Percentiles rank a stretch among this genome's conserved stretches.
phyloP scores from a whole-genome alignment of 2,113 vertebrate genomes.

The Lophius piscatorius region DNA sequence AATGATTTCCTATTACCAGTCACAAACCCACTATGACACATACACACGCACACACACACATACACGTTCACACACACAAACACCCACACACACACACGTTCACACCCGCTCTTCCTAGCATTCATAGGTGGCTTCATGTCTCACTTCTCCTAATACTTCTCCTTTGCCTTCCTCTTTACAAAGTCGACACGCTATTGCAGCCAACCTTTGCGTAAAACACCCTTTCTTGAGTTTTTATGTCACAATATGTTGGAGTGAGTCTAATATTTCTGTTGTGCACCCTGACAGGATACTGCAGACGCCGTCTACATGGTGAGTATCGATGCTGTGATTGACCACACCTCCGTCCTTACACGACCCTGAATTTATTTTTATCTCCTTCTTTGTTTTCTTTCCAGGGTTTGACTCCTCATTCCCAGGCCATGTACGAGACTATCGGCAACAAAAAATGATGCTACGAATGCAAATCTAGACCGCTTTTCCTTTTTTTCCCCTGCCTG shows the following conservation, averaged over 20 bases:
- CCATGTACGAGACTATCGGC: slow-evolving; percentile 77
- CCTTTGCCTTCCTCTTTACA: slow-evolving; percentile 4
- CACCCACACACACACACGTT: background rate
- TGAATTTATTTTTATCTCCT: background rate
- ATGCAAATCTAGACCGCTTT: background rate
- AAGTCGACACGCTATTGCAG: background rate
- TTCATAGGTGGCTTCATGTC: too few relatives aligned
- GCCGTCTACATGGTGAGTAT: slow-evolving; percentile 61
- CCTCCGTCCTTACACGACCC: background rate
- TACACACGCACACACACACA: background rate
- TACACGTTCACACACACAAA: background rate
- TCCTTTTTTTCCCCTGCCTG: too few relatives aligned
- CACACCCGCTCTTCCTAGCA: too few relatives aligned
- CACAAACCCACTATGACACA: slow-evolving; percentile 2
- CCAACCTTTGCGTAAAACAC: background rate
- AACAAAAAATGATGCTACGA: slow-evolving; percentile 59
- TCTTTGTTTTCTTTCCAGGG: slow-evolving; percentile 55
- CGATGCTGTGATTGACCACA: fast-evolving
- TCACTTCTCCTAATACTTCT: background rate
- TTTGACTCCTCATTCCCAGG: slow-evolving; percentile 60
- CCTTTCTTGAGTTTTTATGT: too few relatives aligned
- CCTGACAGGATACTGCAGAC: slow-evolving; percentile 43
- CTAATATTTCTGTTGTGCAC: background rate
- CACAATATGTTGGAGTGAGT: background rate
- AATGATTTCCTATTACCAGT: slow-evolving; percentile 29